phyloP scores from a whole-genome alignment of 2,113 vertebrate genomes.

The Cebidichthys violaceus region DNA sequence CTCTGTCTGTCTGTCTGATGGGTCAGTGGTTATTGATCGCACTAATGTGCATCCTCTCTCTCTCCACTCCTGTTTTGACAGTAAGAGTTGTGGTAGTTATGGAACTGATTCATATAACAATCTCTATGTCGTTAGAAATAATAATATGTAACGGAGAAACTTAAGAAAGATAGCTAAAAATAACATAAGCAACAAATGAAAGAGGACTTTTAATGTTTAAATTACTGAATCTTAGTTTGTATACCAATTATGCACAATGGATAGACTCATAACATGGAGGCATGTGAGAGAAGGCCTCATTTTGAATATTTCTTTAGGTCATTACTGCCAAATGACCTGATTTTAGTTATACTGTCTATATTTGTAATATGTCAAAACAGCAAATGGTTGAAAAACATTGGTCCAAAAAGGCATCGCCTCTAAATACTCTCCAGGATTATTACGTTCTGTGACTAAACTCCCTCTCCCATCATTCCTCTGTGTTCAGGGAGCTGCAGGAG shows the following conservation, averaged over 20 bases:
- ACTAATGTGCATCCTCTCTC: conserved; percentile 23
- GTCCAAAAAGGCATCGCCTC: background rate
- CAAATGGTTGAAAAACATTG: background rate
- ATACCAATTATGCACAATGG: background rate
- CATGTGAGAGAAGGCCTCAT: background rate
- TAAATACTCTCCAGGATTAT: background rate
- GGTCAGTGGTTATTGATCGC: conserved; percentile 56
- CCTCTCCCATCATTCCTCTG: conserved; percentile 18
- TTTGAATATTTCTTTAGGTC: background rate
- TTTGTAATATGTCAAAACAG: background rate
- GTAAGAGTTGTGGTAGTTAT: conserved; percentile 14
- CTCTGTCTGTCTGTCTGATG: background rate
- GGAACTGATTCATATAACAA: conserved; percentile 47
- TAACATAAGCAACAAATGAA: background rate
- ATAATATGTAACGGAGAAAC: background rate
- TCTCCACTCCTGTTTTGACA: conserved; percentile 8
- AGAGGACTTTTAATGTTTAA: background rate
- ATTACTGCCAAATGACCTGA: background rate
- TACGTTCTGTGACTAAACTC: background rate
- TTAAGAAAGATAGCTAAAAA: background rate
- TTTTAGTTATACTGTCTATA: background rate
- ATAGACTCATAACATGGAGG: conserved; percentile 10
- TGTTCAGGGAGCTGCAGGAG: conserved; percentile 78
- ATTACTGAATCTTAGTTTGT: background rate
- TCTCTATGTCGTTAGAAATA: background rate